A percentile compares a stretch with the other conserved stretches of the same genome.
Conservation (phyloP, 1,140 invertebrate genomes). For the Drosophila baimaii region DNA sequence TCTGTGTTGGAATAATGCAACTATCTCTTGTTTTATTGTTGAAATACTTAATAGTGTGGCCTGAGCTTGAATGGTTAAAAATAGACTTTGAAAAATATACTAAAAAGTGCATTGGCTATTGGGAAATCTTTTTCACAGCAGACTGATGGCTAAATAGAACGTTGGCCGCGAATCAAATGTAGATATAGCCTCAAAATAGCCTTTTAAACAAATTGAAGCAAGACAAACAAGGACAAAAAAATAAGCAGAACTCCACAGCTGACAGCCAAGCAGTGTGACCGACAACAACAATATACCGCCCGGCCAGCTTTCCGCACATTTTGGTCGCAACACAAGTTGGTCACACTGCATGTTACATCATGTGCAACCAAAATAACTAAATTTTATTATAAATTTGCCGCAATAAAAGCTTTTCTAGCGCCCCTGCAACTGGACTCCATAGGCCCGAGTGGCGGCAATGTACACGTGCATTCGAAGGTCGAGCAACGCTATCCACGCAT, state of each 20-base stretch:
- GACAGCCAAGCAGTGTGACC: too few species aligned
- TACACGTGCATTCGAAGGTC: conserved; percentile 9
- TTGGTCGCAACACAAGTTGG: background rate
- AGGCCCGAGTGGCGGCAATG: conserved; percentile 9
- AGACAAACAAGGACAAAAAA: too few species aligned
- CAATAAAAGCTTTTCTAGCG: conserved; percentile 17
- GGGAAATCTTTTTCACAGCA: too few species aligned
- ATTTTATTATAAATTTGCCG: conserved; percentile 29
- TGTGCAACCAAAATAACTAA: conserved; percentile 35
- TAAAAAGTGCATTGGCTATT: background rate
- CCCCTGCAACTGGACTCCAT: conserved; percentile 11
- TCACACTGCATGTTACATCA: conserved; percentile 54
- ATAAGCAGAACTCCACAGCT: too few species aligned
- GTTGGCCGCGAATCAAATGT: too few species aligned
- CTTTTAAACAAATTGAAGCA: too few species aligned
- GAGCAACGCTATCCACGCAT: conserved; percentile 13
- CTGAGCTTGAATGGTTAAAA: background rate
- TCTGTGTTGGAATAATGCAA: too few species aligned
- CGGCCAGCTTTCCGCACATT: background rate
- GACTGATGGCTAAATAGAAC: too few species aligned
- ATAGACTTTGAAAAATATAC: background rate
- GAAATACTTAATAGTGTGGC: background rate
- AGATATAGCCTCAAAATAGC: too few species aligned
- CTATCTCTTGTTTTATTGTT: background rate
- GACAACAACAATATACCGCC: too few species aligned